Evolutionary conservation across 2,888 invertebrate genomes (phyloP).

Genomic region (Parnassius glacialis): DNA sequence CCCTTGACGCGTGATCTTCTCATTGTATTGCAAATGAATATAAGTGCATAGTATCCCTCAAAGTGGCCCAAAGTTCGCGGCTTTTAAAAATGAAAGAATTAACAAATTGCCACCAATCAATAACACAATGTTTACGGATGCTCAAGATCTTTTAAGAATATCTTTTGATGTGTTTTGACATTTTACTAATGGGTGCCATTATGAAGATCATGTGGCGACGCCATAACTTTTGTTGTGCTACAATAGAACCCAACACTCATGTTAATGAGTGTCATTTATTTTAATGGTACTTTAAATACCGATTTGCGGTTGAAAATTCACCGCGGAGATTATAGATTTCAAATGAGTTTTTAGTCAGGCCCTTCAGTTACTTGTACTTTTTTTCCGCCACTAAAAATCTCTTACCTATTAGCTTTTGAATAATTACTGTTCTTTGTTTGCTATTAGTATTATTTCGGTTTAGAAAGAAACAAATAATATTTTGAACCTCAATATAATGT

Average conservation of each 20-base stretch:
- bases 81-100: conserved; percentile 57
- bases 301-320: conserved; percentile 66
- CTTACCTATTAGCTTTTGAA: too few relatives aligned
- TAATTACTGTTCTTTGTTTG: too few relatives aligned
- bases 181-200: conserved; percentile 77
- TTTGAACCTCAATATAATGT: too few relatives aligned
- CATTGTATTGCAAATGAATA: conserved; percentile 49
- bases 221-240: conserved; percentile 52
- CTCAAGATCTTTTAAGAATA: conserved; percentile 56
- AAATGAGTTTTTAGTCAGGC: conserved; percentile 34
- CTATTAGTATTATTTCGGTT: too few relatives aligned
- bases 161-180: conserved; percentile 78
- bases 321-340: conserved; percentile 59
- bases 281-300: conserved; percentile 73
- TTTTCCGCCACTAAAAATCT: too few relatives aligned
- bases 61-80: conserved; percentile 57
- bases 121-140: conserved; percentile 57
- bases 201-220: conserved; percentile 58
- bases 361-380: neutral
- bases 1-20: conserved; percentile 44
- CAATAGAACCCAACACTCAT: conserved; percentile 59
- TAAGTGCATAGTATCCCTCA: conserved; percentile 55
- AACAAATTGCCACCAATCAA: conserved; percentile 75
- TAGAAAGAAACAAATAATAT: too few relatives aligned
- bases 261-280: conserved; percentile 76